Percentiles rank a stretch among this genome's conserved stretches.
phyloP scores from a whole-genome alignment of 2,888 invertebrate species.

The Conops quadrifasciatus region DNA sequence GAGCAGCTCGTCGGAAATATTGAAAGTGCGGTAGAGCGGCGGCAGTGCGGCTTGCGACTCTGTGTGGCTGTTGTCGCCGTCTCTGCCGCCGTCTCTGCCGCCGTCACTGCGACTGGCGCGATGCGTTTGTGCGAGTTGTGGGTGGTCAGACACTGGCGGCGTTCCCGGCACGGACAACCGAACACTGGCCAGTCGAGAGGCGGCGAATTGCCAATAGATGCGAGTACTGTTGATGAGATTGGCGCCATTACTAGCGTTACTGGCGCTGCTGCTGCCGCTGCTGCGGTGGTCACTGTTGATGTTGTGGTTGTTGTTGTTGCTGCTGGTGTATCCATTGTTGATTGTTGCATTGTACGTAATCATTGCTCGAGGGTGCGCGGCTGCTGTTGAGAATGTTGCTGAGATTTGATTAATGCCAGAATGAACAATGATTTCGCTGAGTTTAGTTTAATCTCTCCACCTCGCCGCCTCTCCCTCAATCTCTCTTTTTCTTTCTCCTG shows the following conservation, averaged over 20 bases:
- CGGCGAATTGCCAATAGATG: conserved; percentile 45
- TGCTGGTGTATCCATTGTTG: conserved; percentile 15
- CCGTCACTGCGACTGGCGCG: conserved; percentile 24
- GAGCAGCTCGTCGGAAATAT: conserved; percentile 62
- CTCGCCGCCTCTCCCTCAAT: no score
- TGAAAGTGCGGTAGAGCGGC: conserved; percentile 59
- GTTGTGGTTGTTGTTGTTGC: conserved; percentile 23
- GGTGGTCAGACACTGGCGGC: neutral
- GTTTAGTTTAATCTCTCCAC: no score
- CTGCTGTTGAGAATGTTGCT: neutral
- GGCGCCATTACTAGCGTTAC: conserved; percentile 46
- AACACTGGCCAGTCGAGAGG: conserved; percentile 40
- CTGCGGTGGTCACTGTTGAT: neutral
- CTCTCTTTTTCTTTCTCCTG: no score
- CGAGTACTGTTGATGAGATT: conserved; percentile 37
- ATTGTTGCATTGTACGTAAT: conserved; percentile 28
- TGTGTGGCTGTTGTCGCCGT: conserved; percentile 33
- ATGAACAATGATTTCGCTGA: neutral
- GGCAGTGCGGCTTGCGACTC: conserved; percentile 42
- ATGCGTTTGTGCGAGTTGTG: conserved; percentile 13
- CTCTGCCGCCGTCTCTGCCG: conserved; percentile 11
- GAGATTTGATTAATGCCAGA: neutral
- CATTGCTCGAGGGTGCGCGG: conserved; percentile 18
- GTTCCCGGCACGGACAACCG: conserved; percentile 39
- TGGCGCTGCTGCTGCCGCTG: conserved; percentile 52